phyloP scores from a whole-genome alignment of 1,140 invertebrate species.

The Epicauta chinensis region DNA sequence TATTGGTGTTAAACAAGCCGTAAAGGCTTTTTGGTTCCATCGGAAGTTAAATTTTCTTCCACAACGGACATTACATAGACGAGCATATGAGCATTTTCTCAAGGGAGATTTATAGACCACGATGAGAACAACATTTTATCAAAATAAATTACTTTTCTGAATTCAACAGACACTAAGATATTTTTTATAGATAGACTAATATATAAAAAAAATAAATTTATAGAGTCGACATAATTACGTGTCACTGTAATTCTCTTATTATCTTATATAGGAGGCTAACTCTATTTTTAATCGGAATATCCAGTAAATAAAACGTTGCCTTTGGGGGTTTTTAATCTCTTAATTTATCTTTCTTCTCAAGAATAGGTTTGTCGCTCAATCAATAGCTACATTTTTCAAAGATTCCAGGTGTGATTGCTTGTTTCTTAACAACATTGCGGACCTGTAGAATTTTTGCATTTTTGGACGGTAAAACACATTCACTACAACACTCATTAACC shows the following conservation, averaged over 20 bases:
- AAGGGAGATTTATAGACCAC: constrained; percentile 21
- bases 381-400: too few species aligned
- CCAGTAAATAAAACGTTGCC: too few species aligned
- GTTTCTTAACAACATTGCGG: too few species aligned
- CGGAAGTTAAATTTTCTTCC: constrained; percentile 21
- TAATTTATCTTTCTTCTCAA: too few species aligned
- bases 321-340: too few species aligned
- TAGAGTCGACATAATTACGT: constrained; percentile 5
- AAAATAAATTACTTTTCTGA: constrained; percentile 24
- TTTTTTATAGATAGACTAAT: constrained; percentile 13
- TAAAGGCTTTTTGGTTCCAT: constrained; percentile 14
- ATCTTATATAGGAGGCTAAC: not conserved
- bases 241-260: not conserved
- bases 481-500: too few species aligned
- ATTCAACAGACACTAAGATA: constrained; percentile 14
- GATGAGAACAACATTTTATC: constrained; percentile 22
- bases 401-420: too few species aligned
- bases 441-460: too few species aligned
- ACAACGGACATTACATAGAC: constrained; percentile 18
- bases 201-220: constrained; percentile 9
- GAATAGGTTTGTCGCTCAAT: too few species aligned
- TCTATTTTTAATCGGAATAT: too few species aligned
- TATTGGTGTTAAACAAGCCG: constrained; percentile 3
- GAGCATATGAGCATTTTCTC: constrained; percentile 21
- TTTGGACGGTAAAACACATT: too few species aligned